Conservation (phyloP, 2,113 vertebrate species). For the Phalacrocorax aristotelis region DNA sequence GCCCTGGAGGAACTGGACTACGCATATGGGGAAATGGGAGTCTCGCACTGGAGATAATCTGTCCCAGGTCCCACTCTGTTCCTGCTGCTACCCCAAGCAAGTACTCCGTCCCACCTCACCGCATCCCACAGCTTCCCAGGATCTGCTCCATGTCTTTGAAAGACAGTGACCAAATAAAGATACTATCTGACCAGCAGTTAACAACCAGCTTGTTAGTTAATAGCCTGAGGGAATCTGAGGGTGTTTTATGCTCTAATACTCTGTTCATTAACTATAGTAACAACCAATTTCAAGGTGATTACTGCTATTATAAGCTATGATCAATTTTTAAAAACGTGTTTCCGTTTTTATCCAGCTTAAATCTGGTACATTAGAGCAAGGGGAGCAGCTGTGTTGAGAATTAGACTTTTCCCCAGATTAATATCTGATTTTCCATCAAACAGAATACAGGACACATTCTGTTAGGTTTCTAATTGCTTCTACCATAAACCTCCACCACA, state of each 20-base stretch:
- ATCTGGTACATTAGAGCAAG: conserved; percentile 60
- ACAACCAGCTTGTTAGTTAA: conserved; percentile 67
- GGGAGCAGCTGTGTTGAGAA: conserved; percentile 75
- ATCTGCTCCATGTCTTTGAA: background rate
- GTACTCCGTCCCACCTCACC: background rate
- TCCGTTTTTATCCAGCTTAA: conserved; percentile 71
- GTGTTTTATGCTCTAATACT: conserved; percentile 62
- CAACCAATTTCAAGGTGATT: conserved; percentile 82
- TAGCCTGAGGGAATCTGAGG: conserved; percentile 61
- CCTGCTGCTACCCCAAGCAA: background rate
- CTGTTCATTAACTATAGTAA: conserved; percentile 75
- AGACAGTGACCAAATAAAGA: conserved; percentile 27
- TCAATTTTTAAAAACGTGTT: conserved; percentile 77
- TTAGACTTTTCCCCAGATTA: conserved; percentile 77
- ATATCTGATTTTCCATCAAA: conserved; percentile 80
- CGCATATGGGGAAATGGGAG: background rate
- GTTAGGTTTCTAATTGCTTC: conserved; percentile 80
- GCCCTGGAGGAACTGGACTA: background rate
- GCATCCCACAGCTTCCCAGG: background rate
- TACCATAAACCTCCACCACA: conserved; percentile 74
- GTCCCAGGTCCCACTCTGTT: background rate
- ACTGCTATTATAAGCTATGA: conserved; percentile 77
- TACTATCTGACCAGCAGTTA: conserved; percentile 52
- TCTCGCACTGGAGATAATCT: background rate
- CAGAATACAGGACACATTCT: conserved; percentile 75